A percentile compares a stretch with the other conserved stretches of the same genome.
phyloP scores from a whole-genome alignment of 2,113 vertebrate species.

The Grammomys dolichurus region DNA sequence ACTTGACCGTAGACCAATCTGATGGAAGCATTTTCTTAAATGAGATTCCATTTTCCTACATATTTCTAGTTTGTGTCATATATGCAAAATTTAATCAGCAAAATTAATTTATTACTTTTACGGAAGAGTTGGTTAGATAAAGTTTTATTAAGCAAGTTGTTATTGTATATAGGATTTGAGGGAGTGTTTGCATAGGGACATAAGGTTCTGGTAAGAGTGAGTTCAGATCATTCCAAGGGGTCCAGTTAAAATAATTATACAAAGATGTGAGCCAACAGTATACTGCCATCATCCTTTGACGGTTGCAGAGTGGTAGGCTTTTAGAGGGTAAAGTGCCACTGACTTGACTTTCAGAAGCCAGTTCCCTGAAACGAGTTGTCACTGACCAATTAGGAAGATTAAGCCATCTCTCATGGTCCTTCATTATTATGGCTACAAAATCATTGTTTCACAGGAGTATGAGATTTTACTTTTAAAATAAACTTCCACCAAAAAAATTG shows the following conservation, averaged over 20 bases:
- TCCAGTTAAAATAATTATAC: fast-evolving
- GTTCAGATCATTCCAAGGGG: background rate
- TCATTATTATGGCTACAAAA: background rate
- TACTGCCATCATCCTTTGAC: background rate
- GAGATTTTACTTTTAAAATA: background rate
- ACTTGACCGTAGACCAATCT: background rate
- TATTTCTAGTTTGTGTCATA: background rate
- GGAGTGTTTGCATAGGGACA: background rate
- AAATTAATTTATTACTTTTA: background rate
- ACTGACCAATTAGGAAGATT: background rate
- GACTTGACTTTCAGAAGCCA: background rate
- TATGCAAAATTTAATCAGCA: background rate
- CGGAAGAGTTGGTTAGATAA: background rate
- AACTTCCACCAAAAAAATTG: background rate
- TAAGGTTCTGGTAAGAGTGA: background rate
- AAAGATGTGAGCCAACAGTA: background rate
- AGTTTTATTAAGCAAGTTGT: background rate
- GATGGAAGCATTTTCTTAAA: background rate
- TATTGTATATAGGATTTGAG: background rate
- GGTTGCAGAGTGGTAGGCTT: background rate
- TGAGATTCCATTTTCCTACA: background rate
- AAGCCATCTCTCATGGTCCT: background rate
- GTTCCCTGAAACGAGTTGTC: background rate
- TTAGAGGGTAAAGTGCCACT: background rate
- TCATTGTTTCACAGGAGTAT: background rate